These are phyloP conservation scores for Gadus macrocephalus DNA, from an alignment of 2,113 vertebrate genomes.

Conservation along the genomic window DNA sequence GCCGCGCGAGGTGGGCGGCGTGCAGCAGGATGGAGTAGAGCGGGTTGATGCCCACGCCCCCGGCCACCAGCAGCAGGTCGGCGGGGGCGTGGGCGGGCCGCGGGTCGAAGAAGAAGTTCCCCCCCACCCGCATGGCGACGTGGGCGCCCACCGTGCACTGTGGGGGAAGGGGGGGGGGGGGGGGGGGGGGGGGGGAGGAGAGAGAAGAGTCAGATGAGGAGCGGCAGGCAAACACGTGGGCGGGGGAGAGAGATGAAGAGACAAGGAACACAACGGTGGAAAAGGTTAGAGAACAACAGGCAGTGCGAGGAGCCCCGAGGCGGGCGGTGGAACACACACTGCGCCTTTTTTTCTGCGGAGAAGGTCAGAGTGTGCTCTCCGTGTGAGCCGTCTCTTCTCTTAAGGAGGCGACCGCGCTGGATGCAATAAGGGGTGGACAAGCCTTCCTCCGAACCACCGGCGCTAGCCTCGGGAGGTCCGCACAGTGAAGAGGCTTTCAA, in stretches of 20 bases:
- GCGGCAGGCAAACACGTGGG: not conserved
- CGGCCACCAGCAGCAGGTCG: slow-evolving; percentile 87
- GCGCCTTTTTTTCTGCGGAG: too few species aligned
- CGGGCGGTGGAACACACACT: too few species aligned
- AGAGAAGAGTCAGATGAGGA: not conserved
- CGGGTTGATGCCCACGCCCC: slow-evolving; percentile 94
- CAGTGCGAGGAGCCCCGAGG: not conserved
- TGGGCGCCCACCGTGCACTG: slow-evolving; percentile 82
- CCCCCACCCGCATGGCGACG: slow-evolving; percentile 86
- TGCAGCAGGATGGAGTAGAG: slow-evolving; percentile 92
- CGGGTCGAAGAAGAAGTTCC: slow-evolving; percentile 93
- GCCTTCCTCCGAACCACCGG: not conserved
- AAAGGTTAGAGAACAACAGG: not conserved
- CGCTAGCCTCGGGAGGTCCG: slow-evolving; percentile 13
- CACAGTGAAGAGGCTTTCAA: slow-evolving; percentile 14
- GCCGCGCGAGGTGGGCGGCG: slow-evolving; percentile 75
- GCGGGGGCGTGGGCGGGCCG: slow-evolving; percentile 74
- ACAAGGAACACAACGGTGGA: not conserved
- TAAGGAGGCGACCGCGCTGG: too few species aligned
- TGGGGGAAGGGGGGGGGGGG: not conserved
- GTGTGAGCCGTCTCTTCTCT: too few species aligned
- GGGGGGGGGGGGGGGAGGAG: too few species aligned
- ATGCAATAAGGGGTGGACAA: too few species aligned
- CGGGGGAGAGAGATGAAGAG: not conserved
- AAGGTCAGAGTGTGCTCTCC: too few species aligned